These are phyloP conservation scores for Mixornis gularis DNA, from an alignment of 2,113 vertebrate species.

Conservation along the genomic window DNA sequence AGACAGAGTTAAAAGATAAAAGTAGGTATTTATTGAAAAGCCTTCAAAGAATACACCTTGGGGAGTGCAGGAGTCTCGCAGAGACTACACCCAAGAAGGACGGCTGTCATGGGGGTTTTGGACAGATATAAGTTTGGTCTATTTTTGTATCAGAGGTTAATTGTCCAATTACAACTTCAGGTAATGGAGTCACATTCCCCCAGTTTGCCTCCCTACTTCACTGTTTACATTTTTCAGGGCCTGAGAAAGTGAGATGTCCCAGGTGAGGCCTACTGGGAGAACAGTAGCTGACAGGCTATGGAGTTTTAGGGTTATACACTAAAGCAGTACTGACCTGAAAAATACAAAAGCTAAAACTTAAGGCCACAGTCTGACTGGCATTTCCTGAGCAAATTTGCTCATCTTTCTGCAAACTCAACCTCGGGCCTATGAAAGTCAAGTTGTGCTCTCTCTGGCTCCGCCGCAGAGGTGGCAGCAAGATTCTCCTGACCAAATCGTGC, in stretches of 20 bases:
- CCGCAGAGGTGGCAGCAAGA: accelerated
- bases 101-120: accelerated
- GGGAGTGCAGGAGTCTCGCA: not conserved
- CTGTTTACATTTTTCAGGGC: not conserved
- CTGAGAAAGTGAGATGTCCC: not conserved
- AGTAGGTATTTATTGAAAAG: not conserved
- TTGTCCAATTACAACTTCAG: not conserved
- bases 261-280: too few species aligned
- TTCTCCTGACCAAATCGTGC: not conserved
- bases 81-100: not conserved
- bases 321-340: not conserved
- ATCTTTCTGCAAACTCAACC: conserved; percentile 5
- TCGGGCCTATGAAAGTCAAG: not conserved
- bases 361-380: not conserved
- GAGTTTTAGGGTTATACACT: not conserved
- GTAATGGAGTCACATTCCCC: not conserved
- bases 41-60: too few species aligned
- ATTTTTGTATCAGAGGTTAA: not conserved
- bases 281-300: not conserved
- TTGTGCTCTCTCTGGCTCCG: not conserved
- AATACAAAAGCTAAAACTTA: not conserved
- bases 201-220: not conserved
- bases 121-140: not conserved
- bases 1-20: not conserved
- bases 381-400: conserved; percentile 17